Base-by-base conservation (phyloP, 1,140 invertebrate species). In the Antheraea mylitta region DNA sequence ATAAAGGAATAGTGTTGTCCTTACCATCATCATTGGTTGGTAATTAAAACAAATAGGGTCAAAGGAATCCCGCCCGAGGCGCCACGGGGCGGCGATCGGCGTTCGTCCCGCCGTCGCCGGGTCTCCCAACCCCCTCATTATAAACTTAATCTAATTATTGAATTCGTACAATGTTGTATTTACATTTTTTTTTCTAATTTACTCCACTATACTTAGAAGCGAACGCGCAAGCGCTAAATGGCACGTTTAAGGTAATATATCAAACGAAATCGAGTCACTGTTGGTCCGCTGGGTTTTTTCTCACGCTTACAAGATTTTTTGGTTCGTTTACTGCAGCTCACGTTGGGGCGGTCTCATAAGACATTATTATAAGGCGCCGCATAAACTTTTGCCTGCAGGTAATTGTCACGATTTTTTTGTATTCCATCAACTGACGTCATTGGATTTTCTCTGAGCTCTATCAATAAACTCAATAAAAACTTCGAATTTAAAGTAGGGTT, bases 41-140 rank as follows among this genome's bases (percentile, higher is more conserved):
- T 90, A 91, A 91, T 91, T 92, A 90, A 91, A 90, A 90, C 89
- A 91, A 91, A 92, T 89, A 92, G 87, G 88, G 86, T 90, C 89
- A 86, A 81, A 86, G 85, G 82, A 78, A 76, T 69, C 77, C 87
- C 86, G 87, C 88, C 79, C 64, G 76, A 84, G 88, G 88, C 88
- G 88, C 88, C 90, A 90, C 66, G 76, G 88, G 90, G 88, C 83
- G 86, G 87, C 37, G 68, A 66, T 70, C 65, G 75, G 70, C 73
- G 63, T 77, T 76, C 83, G 89, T 75, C 88, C 73, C 87, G 86
- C 77, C 89, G 89, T 89, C 89, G 88, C 87, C 85, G 81, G 71
- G 79, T 64, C 48, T 67, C 79, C 64, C 82, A 78, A 89, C 85
- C 90, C 87, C 78, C 84, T 85, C 82, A 92, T 92, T 92, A 92